A percentile compares a stretch with the other conserved stretches of the same genome.
phyloP scores from a whole-genome alignment of 2,797 vertebrate genomes.

The Mus caroli region DNA sequence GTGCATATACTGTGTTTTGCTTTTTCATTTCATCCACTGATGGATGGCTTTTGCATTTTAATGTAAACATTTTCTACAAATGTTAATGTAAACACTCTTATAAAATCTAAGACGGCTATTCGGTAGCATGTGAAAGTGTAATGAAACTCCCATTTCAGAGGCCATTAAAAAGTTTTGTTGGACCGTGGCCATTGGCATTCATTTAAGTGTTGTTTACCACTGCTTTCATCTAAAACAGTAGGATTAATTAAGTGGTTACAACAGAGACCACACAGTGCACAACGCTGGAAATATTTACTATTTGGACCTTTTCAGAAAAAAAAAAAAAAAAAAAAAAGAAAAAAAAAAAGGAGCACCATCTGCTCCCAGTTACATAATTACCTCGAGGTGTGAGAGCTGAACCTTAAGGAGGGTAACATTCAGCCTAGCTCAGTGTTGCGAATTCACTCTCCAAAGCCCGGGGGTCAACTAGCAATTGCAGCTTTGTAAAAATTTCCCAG shows the following conservation, averaged over 20 bases:
- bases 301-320: not conserved
- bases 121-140: not conserved
- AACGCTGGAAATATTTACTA: conserved; percentile 58
- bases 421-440: not conserved
- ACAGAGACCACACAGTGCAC: not conserved
- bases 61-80: not conserved
- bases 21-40: not conserved
- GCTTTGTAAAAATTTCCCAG: not conserved
- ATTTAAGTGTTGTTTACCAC: not conserved
- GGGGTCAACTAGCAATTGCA: not conserved
- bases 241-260: conserved; percentile 11
- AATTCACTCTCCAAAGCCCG: not conserved
- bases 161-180: conserved; percentile 41
- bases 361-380: not conserved
- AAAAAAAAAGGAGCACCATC: not conserved
- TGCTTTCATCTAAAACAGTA: conserved; percentile 35
- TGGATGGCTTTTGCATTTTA: conserved; percentile 22
- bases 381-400: not conserved
- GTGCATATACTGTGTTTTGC: not conserved
- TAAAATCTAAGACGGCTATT: not conserved
- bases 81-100: not conserved
- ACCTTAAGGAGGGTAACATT: not conserved
- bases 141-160: conserved; percentile 41
- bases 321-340: not conserved
- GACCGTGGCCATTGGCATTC: not conserved